Evolutionary conservation across 2,113 vertebrate genomes (phyloP).

Genomic region (Protobothrops flavoviridis): DNA sequence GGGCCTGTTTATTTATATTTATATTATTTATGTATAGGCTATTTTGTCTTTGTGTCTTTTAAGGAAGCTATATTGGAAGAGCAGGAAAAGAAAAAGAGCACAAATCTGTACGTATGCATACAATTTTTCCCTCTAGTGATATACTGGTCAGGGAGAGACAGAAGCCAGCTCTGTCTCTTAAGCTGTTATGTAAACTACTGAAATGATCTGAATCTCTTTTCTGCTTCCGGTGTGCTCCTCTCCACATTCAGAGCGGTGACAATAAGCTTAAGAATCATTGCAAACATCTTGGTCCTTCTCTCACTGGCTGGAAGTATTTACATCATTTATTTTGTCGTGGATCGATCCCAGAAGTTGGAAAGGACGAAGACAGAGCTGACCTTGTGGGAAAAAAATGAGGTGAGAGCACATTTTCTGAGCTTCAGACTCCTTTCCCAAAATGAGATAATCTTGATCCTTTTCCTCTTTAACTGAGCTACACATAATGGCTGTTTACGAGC

Average conservation of each 20-base stretch:
- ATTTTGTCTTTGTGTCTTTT: slow-evolving; percentile 57
- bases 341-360: slow-evolving; percentile 92
- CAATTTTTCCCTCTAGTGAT: slow-evolving; percentile 24
- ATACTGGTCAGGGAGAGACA: neutral
- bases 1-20: neutral
- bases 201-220: neutral
- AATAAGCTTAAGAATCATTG: slow-evolving; percentile 89
- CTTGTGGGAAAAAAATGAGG: slow-evolving; percentile 98
- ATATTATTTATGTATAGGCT: neutral
- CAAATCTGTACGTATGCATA: slow-evolving; percentile 84
- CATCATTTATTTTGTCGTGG: slow-evolving; percentile 98
- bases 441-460: neutral
- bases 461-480: neutral
- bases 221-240: neutral
- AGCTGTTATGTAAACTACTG: neutral
- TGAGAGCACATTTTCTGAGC: slow-evolving; percentile 29
- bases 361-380: slow-evolving; percentile 86
- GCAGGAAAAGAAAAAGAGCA: slow-evolving; percentile 94
- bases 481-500: neutral
- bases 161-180: neutral
- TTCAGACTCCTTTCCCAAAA: neutral
- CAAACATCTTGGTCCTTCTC: slow-evolving; percentile 93
- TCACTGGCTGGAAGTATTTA: slow-evolving; percentile 97
- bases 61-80: slow-evolving; percentile 97
- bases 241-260: slow-evolving; percentile 82